These are phyloP conservation scores for Andricus quercusramuli DNA, from an alignment of 2,888 invertebrate genomes.

Conservation along the genomic window DNA sequence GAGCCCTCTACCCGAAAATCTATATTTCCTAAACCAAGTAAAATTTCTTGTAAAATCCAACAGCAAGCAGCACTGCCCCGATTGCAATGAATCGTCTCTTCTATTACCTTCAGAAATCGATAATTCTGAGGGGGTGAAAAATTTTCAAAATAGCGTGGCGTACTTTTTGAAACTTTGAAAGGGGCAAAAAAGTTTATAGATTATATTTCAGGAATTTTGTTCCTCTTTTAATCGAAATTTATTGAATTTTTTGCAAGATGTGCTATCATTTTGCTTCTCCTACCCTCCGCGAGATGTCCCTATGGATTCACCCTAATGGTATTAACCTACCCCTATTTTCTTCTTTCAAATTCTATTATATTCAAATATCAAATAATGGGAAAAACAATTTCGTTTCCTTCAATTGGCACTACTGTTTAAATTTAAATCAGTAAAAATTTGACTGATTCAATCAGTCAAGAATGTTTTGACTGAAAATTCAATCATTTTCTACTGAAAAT, in stretches of 20 bases:
- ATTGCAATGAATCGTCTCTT: not conserved
- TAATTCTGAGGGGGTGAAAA: not conserved
- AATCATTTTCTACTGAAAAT: too few species aligned
- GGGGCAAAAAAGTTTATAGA: not conserved
- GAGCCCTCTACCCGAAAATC: not conserved
- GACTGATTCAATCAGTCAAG: too few species aligned
- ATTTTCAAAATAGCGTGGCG: too few species aligned
- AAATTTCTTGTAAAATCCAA: conserved; percentile 46
- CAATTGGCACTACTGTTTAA: not conserved
- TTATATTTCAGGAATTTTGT: conserved; percentile 12
- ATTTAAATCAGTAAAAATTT: not conserved
- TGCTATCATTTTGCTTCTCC: conserved; percentile 45
- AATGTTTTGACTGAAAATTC: too few species aligned
- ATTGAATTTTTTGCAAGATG: conserved; percentile 38
- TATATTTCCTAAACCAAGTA: not conserved
- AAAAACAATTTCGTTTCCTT: not conserved
- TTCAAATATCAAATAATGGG: not conserved
- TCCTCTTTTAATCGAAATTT: conserved; percentile 32
- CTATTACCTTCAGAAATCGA: conserved; percentile 41
- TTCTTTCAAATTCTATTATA: not conserved
- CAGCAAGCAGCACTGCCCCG: conserved; percentile 61
- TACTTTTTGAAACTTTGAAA: too few species aligned
- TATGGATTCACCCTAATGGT: not conserved
- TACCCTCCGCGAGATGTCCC: conserved; percentile 65
- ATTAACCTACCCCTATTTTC: not conserved